Conservation (phyloP, 1,140 invertebrate genomes). For the Orchesella cincta region DNA sequence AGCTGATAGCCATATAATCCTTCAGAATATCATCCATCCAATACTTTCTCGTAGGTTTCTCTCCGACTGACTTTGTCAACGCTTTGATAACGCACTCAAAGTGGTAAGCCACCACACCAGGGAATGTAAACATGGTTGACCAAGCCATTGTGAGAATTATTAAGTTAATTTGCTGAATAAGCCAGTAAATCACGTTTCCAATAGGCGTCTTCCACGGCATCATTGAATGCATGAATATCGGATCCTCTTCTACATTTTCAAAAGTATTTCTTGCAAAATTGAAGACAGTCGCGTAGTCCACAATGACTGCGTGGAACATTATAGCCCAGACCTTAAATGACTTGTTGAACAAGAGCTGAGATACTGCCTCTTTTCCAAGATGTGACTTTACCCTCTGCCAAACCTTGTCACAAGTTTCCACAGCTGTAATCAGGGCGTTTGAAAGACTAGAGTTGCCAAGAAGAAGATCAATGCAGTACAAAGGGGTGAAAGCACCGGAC, state of each 20-base stretch:
- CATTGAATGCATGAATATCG: background rate
- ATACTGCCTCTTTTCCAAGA: background rate
- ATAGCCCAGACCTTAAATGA: background rate
- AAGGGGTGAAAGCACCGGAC: background rate
- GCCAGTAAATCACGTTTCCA: background rate
- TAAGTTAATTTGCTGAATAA: background rate
- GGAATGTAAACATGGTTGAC: background rate
- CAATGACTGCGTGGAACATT: background rate
- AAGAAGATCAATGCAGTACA: background rate
- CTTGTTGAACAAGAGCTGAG: background rate
- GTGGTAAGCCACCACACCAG: background rate
- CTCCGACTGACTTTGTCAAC: background rate
- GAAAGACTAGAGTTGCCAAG: background rate
- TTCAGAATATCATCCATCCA: background rate
- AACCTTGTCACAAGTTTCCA: background rate
- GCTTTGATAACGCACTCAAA: background rate
- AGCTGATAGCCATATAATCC: background rate
- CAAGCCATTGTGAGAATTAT: background rate
- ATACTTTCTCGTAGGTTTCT: background rate
- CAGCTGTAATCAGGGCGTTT: background rate
- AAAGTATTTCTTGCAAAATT: background rate
- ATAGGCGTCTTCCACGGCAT: background rate
- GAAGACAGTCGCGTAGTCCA: background rate
- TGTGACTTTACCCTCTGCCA: background rate
- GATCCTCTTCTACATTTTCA: background rate